These are phyloP conservation scores for Rhyacichthys aspro DNA, from an alignment of 2,797 vertebrate genomes.

Conservation along the genomic window DNA sequence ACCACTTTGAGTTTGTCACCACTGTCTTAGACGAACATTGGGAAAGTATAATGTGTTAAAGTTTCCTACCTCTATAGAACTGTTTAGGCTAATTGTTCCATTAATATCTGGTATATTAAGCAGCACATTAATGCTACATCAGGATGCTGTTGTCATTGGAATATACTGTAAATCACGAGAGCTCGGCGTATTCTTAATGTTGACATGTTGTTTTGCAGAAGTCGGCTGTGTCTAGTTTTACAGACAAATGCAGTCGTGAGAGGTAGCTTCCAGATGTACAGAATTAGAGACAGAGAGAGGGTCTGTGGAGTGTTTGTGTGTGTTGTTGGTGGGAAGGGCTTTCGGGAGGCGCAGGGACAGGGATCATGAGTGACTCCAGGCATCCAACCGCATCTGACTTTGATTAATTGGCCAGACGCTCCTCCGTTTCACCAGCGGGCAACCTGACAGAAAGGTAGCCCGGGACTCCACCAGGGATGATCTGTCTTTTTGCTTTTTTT, in stretches of 20 bases:
- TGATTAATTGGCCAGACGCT: conserved; percentile 96
- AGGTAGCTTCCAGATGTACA: conserved; percentile 1
- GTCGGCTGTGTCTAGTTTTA: conserved; percentile 1
- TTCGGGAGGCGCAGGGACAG: conserved; percentile 81
- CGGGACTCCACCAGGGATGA: conserved; percentile 73
- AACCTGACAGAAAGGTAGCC: conserved; percentile 88
- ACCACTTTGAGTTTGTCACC: too few species aligned
- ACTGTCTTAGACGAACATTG: too few species aligned
- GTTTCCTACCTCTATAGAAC: too few species aligned
- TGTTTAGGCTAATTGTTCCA: too few species aligned
- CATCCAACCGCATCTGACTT: conserved; percentile 96
- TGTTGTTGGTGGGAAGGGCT: conserved; percentile 8
- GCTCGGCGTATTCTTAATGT: background rate
- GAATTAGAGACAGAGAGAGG: background rate
- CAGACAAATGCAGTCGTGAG: conserved; percentile 8
- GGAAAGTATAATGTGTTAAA: too few species aligned
- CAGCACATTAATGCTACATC: too few species aligned
- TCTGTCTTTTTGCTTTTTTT: conserved; percentile 41
- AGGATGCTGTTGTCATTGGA: too few species aligned
- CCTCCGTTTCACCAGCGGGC: conserved; percentile 86
- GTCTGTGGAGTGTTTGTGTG: conserved; percentile 58
- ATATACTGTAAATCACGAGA: background rate
- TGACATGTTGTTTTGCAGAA: conserved; percentile 11
- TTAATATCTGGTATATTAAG: too few species aligned
- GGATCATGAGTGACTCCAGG: conserved; percentile 93